Evolutionary conservation across 2,797 vertebrate genomes (phyloP).

Genomic region (Oreochromis mossambicus): DNA sequence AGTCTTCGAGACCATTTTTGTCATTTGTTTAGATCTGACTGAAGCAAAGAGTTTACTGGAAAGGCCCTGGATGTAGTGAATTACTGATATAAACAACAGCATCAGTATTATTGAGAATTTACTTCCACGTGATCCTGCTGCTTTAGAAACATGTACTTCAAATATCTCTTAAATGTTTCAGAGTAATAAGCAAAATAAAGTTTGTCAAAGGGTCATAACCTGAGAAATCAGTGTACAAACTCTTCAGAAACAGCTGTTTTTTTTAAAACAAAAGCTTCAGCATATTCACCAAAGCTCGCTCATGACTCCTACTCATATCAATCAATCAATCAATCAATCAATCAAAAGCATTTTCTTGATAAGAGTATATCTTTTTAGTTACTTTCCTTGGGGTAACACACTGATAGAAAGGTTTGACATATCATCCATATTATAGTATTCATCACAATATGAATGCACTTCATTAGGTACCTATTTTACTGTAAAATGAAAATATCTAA

Average conservation of each 20-base stretch:
- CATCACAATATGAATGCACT: background rate
- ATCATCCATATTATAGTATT: background rate
- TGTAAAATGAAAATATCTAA: background rate
- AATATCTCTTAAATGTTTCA: background rate
- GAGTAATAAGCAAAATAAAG: background rate
- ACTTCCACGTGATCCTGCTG: background rate
- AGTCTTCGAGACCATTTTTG: slow-evolving; percentile 18
- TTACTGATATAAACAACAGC: slow-evolving; percentile 40
- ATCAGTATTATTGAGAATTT: slow-evolving; percentile 5
- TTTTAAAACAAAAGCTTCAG: background rate
- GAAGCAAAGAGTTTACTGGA: slow-evolving; percentile 45
- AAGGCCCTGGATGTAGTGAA: background rate
- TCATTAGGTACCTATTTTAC: background rate
- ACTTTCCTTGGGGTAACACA: rapidly evolving
- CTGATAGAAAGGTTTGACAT: background rate
- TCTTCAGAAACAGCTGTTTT: background rate
- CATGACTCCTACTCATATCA: background rate
- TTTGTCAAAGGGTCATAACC: background rate
- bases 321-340: background rate
- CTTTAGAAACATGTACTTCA: slow-evolving; percentile 13
- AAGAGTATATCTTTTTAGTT: background rate
- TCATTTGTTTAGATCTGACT: slow-evolving; percentile 42
- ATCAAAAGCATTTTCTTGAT: background rate
- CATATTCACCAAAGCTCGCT: background rate
- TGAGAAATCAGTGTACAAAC: background rate